Conservation (phyloP, 2,113 vertebrate genomes). For the Phyllostomus hastatus region DNA sequence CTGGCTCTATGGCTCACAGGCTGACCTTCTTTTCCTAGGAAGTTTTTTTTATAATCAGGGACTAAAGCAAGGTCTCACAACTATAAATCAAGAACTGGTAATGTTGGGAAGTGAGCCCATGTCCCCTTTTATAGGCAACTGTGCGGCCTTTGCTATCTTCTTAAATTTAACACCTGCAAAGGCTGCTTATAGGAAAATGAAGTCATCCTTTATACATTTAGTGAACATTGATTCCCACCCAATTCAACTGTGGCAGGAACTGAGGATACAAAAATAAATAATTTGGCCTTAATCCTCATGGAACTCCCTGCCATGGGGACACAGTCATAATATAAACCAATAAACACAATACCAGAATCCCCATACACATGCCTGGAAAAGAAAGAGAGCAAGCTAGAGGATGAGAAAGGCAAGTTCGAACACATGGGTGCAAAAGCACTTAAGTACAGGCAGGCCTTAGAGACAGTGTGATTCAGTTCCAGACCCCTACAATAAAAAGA, state of each 20-base stretch:
- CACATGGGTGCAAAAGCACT: accelerated
- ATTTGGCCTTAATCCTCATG: neutral
- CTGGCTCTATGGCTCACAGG: neutral
- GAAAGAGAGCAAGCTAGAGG: neutral
- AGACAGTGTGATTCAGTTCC: neutral
- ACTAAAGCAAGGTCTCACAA: neutral
- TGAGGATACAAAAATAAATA: neutral
- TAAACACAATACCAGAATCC: neutral
- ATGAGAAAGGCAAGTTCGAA: neutral
- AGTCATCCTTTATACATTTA: neutral
- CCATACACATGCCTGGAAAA: neutral
- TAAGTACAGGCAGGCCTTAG: neutral
- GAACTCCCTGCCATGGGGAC: neutral
- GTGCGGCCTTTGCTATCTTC: neutral
- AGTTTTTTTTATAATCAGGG: neutral
- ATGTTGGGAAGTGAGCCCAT: neutral
- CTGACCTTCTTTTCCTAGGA: neutral
- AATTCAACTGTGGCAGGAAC: neutral
- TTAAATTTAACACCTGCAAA: neutral
- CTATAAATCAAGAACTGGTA: neutral
- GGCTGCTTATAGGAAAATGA: neutral
- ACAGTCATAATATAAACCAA: neutral
- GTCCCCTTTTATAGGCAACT: neutral
- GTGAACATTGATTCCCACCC: neutral
- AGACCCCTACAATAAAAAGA: neutral